A percentile compares a stretch with the other conserved stretches of the same genome.
phyloP scores from a whole-genome alignment of 2,888 invertebrate genomes.

The Trissoscelio sp. region DNA sequence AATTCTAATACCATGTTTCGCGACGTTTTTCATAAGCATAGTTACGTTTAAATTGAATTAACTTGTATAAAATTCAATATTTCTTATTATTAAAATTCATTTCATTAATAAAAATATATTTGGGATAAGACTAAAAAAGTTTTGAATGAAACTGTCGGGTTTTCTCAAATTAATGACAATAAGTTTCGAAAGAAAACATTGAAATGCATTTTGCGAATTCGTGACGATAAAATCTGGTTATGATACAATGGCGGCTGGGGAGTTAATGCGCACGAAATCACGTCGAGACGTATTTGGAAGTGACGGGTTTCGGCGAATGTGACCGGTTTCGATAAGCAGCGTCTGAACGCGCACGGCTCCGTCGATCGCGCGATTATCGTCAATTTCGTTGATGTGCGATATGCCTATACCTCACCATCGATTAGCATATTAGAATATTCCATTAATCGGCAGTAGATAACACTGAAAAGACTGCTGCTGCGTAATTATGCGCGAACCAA shows the following conservation, averaged over 20 bases:
- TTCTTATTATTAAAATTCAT: no score
- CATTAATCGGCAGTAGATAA: constrained; percentile 61
- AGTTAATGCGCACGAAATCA: constrained; percentile 62
- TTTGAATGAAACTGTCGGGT: neutral
- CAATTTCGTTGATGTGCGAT: constrained; percentile 58
- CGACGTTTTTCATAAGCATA: no score
- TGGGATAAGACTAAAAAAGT: no score
- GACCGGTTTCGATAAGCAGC: constrained; percentile 66
- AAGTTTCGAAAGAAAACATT: constrained; percentile 38
- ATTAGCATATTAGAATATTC: constrained; percentile 67
- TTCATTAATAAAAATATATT: no score
- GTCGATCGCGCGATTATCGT: constrained; percentile 62
- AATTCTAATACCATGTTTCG: no score
- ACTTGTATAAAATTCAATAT: no score
- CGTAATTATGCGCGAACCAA: constrained; percentile 25
- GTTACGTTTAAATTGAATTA: no score
- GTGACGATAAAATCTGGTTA: constrained; percentile 48
- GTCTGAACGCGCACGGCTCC: constrained; percentile 51
- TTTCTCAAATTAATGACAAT: constrained; percentile 31
- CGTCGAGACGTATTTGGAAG: constrained; percentile 63
- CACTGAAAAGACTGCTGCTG: constrained; percentile 18
- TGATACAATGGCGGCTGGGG: constrained; percentile 52
- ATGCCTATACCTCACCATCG: constrained; percentile 54
- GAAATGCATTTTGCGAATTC: constrained; percentile 58
- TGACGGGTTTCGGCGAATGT: constrained; percentile 65